Evolutionary conservation across 2,113 vertebrate species (phyloP).

Genomic region (Lamprotornis superbus): DNA sequence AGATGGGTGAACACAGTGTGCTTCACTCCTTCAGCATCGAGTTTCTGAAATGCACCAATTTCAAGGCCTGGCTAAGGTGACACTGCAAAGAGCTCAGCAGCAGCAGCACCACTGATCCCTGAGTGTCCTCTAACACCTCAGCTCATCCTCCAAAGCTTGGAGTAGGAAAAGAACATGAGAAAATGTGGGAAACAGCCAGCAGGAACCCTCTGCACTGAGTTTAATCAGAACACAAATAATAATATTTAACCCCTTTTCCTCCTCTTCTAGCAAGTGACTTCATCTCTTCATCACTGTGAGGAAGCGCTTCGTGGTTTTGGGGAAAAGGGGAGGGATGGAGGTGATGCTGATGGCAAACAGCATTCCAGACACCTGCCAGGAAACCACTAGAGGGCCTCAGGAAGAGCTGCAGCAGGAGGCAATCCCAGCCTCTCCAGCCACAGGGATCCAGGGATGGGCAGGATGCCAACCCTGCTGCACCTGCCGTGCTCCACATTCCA

Average conservation of each 20-base stretch:
- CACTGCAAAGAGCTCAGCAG: background rate
- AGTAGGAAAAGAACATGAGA: background rate
- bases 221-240: background rate
- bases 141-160: background rate
- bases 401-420: background rate
- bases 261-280: background rate
- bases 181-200: background rate
- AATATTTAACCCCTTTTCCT: background rate
- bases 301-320: background rate
- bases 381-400: background rate
- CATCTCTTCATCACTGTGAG: accelerated
- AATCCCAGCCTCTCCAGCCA: background rate
- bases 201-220: background rate
- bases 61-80: background rate
- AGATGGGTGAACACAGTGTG: background rate
- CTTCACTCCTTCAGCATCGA: background rate
- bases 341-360: background rate
- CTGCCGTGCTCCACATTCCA: background rate
- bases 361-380: background rate
- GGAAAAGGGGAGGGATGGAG: background rate
- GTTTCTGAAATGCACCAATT: background rate
- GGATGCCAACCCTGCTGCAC: background rate
- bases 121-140: background rate
- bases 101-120: background rate
- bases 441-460: background rate